Base-by-base conservation (phyloP, 2,113 vertebrate genomes). In the Paradisaea rubra region DNA sequence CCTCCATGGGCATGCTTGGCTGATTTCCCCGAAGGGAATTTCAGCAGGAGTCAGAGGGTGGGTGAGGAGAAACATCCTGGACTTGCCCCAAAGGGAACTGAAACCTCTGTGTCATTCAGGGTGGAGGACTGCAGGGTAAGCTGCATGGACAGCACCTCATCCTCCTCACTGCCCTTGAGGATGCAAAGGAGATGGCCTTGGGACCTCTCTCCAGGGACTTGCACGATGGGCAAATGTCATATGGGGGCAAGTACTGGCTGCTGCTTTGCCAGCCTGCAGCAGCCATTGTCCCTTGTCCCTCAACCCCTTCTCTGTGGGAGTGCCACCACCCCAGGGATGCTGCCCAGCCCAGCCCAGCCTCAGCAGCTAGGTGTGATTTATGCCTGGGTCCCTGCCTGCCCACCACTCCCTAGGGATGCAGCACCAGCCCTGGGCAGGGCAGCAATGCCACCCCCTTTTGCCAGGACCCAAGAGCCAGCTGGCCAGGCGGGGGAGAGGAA, bases 211-310 rank as follows among this genome's bases (percentile, higher is more conserved):
- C 47, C 61, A 54, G 47, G 47, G 41, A n/a, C 15, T 65, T 35
- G 13, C 27, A 45, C 1, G 0, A 2, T 0, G 0, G 35, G 33
- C 33, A 88, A 27, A 72, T 1, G 3, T 35, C 4, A 0, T 42
- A 25, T 4, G 35, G 28, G 25, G 35, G 25, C 17, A 69, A 66
- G 30, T 37, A 28, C n/a, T 1, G 6, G 39, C 31, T 71, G 57
- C 61, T 68, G 47, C 31, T 86, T 68, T 45, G 27, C 76, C 42
- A 66, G 35, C 27, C 18, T 82, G 15, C 30, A 53, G 35, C 56
- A 85, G 47, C 25, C 7, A 0, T 24, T 23, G 31, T 63, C 14
- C n/a, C 41, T 31, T 56, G 17, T 63, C 33, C 42, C 31, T 88
- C 30, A 57, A 2, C 7, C 8, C 1, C 0, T 24, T 78, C 28